Evolutionary conservation across 1,140 invertebrate genomes (phyloP), one percentile per base, ranked within the genome.

Genomic region (Dendroctonus valens): DNA sequence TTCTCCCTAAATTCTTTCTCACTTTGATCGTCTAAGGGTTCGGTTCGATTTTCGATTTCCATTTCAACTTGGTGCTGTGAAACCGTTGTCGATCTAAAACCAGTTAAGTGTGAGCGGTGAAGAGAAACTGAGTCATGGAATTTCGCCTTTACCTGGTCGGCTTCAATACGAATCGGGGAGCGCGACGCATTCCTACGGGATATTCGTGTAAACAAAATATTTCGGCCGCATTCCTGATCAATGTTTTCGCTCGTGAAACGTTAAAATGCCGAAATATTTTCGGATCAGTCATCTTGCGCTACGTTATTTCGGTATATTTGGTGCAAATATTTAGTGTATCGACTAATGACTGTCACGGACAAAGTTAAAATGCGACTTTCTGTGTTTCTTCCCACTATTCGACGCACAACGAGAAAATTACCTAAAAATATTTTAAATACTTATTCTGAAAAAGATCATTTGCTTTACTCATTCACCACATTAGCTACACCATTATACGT

Each of bases 151-250:
- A 55, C 53, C 53, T 55, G 53, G 11, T 9, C 53, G 11, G 41
- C 41, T 55, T 41, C n/a, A 26, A 26, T 26, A 26, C 26, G 26
- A 26, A 26, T 26, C 26, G 26, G 26, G 26, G 26, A 26, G 26
- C 26, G 26, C 53, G 11, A 26, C 12, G 12, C 12, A 42, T 42
- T 58, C 55, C 40, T 58, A 26, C 55, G 55, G n/a, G 55, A 46
- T 41, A 44, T 58, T 58, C 41, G 55, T 58, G 55, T 58, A 58
- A 58, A 58, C 55, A 58, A 58, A 58, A 58, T 58, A 58, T 44
- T 44, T 58, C 40, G 55, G 41, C 55, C 55, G 55, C 55, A 58
- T 58, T 58, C 55, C 55, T 51, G 9, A 14, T 26, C 37, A 41
- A 40, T 11, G 41, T 46, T 11, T 58, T 58, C 46, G 26, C 53